phyloP scores from a whole-genome alignment of 2,797 vertebrate genomes.

The Phaenicophaeus curvirostris region DNA sequence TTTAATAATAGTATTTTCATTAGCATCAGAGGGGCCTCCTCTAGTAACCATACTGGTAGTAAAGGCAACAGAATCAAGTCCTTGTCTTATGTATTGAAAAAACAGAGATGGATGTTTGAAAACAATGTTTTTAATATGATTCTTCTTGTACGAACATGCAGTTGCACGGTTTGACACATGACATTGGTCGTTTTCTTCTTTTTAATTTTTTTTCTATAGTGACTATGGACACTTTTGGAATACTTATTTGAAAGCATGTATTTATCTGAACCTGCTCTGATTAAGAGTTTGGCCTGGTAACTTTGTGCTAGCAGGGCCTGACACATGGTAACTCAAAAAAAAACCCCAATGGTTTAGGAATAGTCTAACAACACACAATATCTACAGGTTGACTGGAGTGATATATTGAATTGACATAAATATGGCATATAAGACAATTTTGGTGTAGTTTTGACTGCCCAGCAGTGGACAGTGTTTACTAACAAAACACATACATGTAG shows the following conservation, averaged over 20 bases:
- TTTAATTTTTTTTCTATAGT: not conserved
- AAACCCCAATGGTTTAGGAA: too few species aligned
- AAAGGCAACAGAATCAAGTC: not conserved
- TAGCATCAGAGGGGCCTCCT: not conserved
- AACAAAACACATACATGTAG: not conserved
- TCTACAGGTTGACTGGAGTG: not conserved
- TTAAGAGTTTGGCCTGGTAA: not conserved
- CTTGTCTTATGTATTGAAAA: not conserved
- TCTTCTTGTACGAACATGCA: not conserved
- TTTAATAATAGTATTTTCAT: not conserved
- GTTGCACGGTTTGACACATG: not conserved
- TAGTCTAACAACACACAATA: not conserved
- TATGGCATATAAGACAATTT: not conserved
- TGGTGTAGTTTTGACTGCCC: not conserved
- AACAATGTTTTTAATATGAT: not conserved
- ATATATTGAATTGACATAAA: not conserved
- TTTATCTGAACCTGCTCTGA: not conserved
- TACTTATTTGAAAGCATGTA: not conserved
- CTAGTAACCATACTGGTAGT: not conserved
- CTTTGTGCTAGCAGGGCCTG: not conserved
- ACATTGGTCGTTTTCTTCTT: not conserved
- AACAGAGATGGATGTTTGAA: not conserved
- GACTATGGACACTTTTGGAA: not conserved
- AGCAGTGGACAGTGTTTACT: not conserved
- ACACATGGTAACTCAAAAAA: not conserved